Evolutionary conservation across 1,140 invertebrate species (phyloP).

Genomic region (Pseudobourletiella spinata): DNA sequence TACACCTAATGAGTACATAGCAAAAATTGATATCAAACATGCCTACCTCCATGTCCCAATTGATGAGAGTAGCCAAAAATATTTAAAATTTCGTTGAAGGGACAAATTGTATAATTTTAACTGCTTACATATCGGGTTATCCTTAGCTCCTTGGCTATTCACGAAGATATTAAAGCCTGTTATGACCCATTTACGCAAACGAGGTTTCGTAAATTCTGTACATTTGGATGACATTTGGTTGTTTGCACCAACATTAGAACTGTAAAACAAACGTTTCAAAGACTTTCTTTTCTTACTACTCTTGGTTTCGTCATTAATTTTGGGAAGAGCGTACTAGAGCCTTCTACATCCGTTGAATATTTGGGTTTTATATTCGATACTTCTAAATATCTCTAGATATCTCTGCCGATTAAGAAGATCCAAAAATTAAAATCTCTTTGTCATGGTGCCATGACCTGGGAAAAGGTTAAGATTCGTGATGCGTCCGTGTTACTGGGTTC

Average conservation of each 20-base stretch:
- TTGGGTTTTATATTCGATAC: neutral
- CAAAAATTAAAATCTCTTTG: neutral
- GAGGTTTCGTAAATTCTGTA: neutral
- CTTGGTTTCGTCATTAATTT: too few relatives aligned
- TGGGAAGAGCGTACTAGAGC: neutral
- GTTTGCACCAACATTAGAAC: neutral
- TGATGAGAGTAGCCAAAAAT: neutral
- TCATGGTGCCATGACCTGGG: too few relatives aligned
- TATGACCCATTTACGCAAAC: neutral
- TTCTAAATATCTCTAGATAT: neutral
- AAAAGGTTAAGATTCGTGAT: too few relatives aligned
- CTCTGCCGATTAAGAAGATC: neutral
- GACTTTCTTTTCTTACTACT: neutral
- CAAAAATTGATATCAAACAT: constrained; percentile 4
- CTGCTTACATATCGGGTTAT: constrained; percentile 9
- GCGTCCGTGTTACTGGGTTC: neutral
- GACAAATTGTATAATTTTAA: constrained; percentile 3
- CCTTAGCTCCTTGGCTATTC: neutral
- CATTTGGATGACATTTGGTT: neutral
- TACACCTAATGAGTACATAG: neutral
- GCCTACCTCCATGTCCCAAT: constrained; percentile 7
- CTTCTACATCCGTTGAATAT: neutral
- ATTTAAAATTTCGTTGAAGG: neutral
- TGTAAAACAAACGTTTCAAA: neutral
- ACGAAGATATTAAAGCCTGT: constrained; percentile 12